A percentile compares a stretch with the other conserved stretches of the same genome.
Evolutionary conservation across 2,113 vertebrate genomes (phyloP).

Genomic region (Osmerus mordax): DNA sequence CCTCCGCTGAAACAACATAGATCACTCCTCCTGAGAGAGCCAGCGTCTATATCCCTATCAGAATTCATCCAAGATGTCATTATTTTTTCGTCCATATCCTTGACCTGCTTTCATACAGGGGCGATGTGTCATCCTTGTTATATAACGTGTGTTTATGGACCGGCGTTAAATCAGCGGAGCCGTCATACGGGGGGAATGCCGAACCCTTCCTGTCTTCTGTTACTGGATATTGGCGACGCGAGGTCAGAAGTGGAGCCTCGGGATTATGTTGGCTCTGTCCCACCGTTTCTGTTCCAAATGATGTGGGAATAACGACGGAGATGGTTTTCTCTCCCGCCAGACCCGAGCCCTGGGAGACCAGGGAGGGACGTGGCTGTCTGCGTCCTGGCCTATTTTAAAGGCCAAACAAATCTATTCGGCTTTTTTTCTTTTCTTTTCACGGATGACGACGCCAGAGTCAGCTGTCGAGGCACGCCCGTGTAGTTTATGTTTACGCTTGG

Average conservation of each 20-base stretch:
- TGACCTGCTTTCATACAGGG: constrained; percentile 23
- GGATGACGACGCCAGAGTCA: too few relatives aligned
- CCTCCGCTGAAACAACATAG: constrained; percentile 1
- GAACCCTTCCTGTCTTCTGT: constrained; percentile 32
- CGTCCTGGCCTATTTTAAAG: too few relatives aligned
- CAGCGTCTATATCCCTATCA: background rate
- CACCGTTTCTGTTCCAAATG: constrained; percentile 38
- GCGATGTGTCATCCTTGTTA: constrained; percentile 25
- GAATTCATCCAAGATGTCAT: constrained; percentile 7
- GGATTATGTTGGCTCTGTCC: constrained; percentile 32
- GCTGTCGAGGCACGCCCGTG: too few relatives aligned
- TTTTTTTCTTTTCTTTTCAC: background rate
- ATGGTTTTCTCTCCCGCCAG: constrained; percentile 37
- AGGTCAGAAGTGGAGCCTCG: constrained; percentile 23
- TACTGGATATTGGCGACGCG: constrained; percentile 35
- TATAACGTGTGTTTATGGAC: constrained; percentile 36
- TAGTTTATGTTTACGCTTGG: too few relatives aligned
- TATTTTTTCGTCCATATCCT: constrained; percentile 21
- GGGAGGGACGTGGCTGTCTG: constrained; percentile 28
- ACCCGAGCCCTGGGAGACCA: constrained; percentile 18
- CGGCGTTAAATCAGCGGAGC: constrained; percentile 42
- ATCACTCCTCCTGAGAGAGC: background rate
- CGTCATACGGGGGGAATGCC: constrained; percentile 22
- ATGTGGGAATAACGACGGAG: constrained; percentile 49
- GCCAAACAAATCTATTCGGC: too few relatives aligned